Conservation (phyloP, 2,113 vertebrate species). For the Eulemur macaco region DNA sequence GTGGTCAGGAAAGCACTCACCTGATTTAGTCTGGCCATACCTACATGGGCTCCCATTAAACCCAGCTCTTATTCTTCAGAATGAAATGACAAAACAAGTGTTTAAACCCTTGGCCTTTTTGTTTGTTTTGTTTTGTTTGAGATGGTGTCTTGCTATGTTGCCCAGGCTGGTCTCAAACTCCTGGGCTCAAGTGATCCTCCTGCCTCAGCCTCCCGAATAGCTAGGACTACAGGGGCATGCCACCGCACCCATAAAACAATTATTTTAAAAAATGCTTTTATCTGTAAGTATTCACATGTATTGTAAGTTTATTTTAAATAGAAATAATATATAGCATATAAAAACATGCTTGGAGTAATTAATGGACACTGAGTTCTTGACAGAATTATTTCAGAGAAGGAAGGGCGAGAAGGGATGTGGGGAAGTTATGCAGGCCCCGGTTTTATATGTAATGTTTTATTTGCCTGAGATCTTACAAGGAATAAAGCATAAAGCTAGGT, state of each 20-base stretch:
- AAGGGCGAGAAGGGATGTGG: neutral
- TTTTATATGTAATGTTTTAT: neutral
- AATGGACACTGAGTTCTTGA: neutral
- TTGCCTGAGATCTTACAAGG: neutral
- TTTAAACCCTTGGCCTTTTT: neutral
- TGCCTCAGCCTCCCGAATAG: too few relatives aligned
- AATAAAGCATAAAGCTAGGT: neutral
- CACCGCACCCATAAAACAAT: too few relatives aligned
- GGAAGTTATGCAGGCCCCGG: neutral
- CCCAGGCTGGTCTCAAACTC: too few relatives aligned
- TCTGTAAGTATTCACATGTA: neutral
- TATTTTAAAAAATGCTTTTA: neutral
- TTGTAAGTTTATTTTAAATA: neutral
- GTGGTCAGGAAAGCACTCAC: neutral
- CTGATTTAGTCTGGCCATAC: neutral
- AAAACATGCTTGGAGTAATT: neutral
- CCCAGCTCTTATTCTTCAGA: neutral
- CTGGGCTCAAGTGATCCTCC: too few relatives aligned
- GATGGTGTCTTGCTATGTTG: too few relatives aligned
- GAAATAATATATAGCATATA: neutral
- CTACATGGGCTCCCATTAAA: neutral
- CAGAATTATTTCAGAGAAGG: conserved; percentile 13
- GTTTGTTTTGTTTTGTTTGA: too few relatives aligned
- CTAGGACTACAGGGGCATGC: too few relatives aligned
- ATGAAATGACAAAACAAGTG: neutral